Conservation (phyloP, 2,888 invertebrate species). For the Trachelus troglodyta region DNA sequence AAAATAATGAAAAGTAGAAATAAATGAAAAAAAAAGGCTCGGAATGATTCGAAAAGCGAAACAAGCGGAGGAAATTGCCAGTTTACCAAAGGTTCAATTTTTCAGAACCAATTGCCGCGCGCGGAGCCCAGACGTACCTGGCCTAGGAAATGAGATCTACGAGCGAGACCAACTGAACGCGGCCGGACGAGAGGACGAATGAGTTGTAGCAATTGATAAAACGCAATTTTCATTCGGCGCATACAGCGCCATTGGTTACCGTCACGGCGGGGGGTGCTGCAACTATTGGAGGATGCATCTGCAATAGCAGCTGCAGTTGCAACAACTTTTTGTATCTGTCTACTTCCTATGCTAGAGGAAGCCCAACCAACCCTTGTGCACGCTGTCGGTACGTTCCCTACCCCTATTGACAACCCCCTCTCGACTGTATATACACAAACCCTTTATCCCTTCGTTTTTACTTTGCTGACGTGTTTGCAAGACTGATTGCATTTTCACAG, state of each 20-base stretch:
- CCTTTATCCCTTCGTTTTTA: slow-evolving; percentile 8
- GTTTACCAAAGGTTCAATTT: slow-evolving; percentile 47
- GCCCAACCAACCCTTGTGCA: too few species aligned
- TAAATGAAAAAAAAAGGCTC: background rate
- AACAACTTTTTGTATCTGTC: slow-evolving; percentile 18
- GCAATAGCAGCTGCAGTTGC: slow-evolving; percentile 22
- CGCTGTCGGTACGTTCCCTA: background rate
- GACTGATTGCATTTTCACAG: slow-evolving; percentile 50
- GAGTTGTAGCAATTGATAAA: slow-evolving; percentile 26
- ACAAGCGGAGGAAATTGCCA: slow-evolving; percentile 46
- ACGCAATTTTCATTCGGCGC: slow-evolving; percentile 46
- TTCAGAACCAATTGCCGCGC: slow-evolving; percentile 40
- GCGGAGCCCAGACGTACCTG: slow-evolving; percentile 11
- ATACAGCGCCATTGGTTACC: slow-evolving; percentile 4
- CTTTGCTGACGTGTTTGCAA: slow-evolving; percentile 39
- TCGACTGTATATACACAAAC: background rate
- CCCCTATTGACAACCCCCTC: background rate
- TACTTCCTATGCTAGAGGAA: background rate
- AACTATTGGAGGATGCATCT: background rate
- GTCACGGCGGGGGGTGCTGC: background rate
- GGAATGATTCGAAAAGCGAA: slow-evolving; percentile 27
- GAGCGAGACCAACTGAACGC: slow-evolving; percentile 34
- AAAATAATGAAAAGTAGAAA: background rate
- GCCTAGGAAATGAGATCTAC: slow-evolving; percentile 50
- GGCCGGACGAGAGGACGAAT: slow-evolving; percentile 15